Base-by-base conservation (phyloP, 2,888 invertebrate species). In the Campoletis raptor region DNA sequence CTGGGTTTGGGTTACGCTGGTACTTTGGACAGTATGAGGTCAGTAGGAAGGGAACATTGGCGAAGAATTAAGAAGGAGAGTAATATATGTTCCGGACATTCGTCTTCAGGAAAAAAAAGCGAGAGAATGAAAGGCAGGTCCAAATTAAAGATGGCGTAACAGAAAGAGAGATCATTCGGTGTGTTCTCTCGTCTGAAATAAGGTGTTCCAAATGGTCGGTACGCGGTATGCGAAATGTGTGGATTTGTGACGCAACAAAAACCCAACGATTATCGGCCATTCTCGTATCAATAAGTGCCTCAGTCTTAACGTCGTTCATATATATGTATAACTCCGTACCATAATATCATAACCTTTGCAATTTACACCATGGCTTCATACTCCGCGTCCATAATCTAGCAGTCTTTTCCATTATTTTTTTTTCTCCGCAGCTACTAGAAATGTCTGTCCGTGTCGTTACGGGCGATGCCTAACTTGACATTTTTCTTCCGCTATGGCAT, bases 291-390 rank as follows among this genome's bases (percentile, higher is more conserved):
- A 79, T 83, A 81, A 85, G 78, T 78, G 77, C 81, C 37, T 24
- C 66, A 66, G 66, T 48, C 78, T 66, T 54, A 48, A 61, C 30
- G 61, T 61, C 61, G 8, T 36, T 30, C 54, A 81, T 83, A 72
- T 77, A 77, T n/a, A 57, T 74, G 30, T 30, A 30, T 30, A 30
- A 30, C 30, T 77, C 81, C 81, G 77, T 85, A 85, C 72, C 77
- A 77, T 85, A 81, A 85, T 85, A 85, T 85, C 81, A 81, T 85
- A 81, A 85, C 77, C 81, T 85, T 81, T 81, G 85, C 85, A 85
- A 85, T 85, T 85, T 85, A 85, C 81, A 85, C 85, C 77, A 52
- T 72, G 36, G 77, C 61, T 30, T 61, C 61, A 30, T 61, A 61
- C 61, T 61, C 15, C 30, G 61, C 30, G 61, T 61, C 61, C 61